These are phyloP conservation scores for Monochamus alternatus DNA, from an alignment of 2,888 invertebrate species.

Conservation along the genomic window DNA sequence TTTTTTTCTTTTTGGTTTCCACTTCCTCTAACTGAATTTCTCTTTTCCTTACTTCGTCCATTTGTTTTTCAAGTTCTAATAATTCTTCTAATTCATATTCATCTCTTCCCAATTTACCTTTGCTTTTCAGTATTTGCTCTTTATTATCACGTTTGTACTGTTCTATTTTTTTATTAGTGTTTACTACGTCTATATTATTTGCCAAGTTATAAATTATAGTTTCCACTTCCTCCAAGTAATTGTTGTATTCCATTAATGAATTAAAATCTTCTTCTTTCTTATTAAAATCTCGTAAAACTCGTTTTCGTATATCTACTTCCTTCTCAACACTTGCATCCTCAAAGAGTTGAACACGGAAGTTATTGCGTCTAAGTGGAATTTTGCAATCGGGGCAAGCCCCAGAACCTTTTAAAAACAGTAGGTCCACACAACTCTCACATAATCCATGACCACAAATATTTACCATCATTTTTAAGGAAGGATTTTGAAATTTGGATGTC, in stretches of 20 bases:
- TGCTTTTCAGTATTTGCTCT: slow-evolving; percentile 87
- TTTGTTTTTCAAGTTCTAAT: slow-evolving; percentile 85
- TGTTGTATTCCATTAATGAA: slow-evolving; percentile 89
- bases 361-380: slow-evolving; percentile 88
- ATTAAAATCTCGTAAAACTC: slow-evolving; percentile 92
- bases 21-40: slow-evolving; percentile 80
- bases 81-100: slow-evolving; percentile 91
- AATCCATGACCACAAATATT: slow-evolving; percentile 98
- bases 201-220: slow-evolving; percentile 91
- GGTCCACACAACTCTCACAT: slow-evolving; percentile 97
- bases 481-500: slow-evolving; percentile 97
- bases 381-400: slow-evolving; percentile 96
- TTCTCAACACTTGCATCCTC: slow-evolving; percentile 98
- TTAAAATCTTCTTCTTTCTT: slow-evolving; percentile 96
- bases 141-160: slow-evolving; percentile 93
- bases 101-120: slow-evolving; percentile 83
- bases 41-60: slow-evolving; percentile 82
- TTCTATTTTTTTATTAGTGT: slow-evolving; percentile 92
- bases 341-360: slow-evolving; percentile 95
- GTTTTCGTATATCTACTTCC: slow-evolving; percentile 95
- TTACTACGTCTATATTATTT: slow-evolving; percentile 90
- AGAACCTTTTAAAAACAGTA: slow-evolving; percentile 96
- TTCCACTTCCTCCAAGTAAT: slow-evolving; percentile 97
- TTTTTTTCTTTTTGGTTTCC: slow-evolving; percentile 86
- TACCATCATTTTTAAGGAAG: slow-evolving; percentile 96